Evolutionary conservation across 2,888 invertebrate species (phyloP).

Genomic region (Drosophila conformis): DNA sequence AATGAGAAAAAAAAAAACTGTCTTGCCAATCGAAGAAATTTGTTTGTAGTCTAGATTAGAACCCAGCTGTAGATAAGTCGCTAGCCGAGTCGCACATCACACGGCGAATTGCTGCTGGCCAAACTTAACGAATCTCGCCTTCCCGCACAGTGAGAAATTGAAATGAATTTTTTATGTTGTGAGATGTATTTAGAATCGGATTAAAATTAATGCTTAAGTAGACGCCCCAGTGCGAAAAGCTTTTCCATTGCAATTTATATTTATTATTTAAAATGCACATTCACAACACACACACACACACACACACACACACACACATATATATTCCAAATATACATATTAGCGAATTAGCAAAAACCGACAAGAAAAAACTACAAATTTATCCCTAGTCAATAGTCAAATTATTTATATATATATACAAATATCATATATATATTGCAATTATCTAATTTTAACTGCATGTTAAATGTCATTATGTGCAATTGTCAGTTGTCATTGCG

Average conservation of each 20-base stretch:
- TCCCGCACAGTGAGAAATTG: conserved; percentile 25
- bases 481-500: conserved; percentile 37
- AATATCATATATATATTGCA: conserved; percentile 32
- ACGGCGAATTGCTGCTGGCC: conserved; percentile 43
- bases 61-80: conserved; percentile 54
- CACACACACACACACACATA: background rate
- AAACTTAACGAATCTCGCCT: conserved; percentile 62
- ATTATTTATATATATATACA: conserved; percentile 75
- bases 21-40: conserved; percentile 78
- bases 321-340: conserved; percentile 75
- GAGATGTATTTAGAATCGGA: conserved; percentile 17
- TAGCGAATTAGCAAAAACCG: conserved; percentile 69
- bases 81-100: conserved; percentile 56
- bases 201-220: conserved; percentile 58
- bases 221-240: conserved; percentile 67
- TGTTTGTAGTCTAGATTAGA: conserved; percentile 66
- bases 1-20: conserved; percentile 8
- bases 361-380: conserved; percentile 69
- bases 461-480: conserved; percentile 62
- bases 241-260: conserved; percentile 46
- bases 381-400: conserved; percentile 84
- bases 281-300: conserved; percentile 9
- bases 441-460: conserved; percentile 66
- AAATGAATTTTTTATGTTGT: conserved; percentile 52
- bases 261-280: conserved; percentile 53